Evolutionary conservation across 2,113 vertebrate genomes (phyloP).

Genomic region (Tachysurus vachellii): DNA sequence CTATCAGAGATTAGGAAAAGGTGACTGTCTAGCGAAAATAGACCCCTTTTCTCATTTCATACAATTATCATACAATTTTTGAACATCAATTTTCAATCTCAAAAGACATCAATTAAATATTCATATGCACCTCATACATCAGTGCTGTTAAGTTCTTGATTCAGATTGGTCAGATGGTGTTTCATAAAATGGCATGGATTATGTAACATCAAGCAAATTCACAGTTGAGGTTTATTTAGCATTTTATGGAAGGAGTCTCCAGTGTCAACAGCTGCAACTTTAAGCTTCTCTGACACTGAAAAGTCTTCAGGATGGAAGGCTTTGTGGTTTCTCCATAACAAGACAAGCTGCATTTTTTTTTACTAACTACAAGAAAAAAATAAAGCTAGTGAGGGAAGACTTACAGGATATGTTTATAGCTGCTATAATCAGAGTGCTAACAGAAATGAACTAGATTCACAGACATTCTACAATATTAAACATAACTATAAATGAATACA

Average conservation of each 20-base stretch:
- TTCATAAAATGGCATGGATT: neutral
- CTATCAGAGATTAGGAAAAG: neutral
- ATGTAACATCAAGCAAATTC: neutral
- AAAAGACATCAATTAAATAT: neutral
- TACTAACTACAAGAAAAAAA: neutral
- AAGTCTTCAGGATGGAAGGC: neutral
- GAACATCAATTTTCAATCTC: neutral
- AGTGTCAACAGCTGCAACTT: neutral
- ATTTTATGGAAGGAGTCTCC: conserved; percentile 1
- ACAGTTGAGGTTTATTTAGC: neutral
- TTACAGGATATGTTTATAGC: neutral
- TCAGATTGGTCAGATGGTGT: neutral
- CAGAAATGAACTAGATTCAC: neutral
- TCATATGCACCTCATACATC: neutral
- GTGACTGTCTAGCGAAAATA: neutral
- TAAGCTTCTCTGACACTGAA: neutral
- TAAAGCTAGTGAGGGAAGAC: neutral
- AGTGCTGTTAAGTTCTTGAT: neutral
- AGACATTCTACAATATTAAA: neutral
- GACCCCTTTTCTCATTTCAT: neutral
- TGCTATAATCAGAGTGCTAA: neutral
- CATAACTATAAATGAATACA: conserved; percentile 2
- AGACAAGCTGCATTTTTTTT: neutral
- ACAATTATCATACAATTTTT: neutral
- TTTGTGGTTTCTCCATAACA: neutral